Percentiles rank a stretch among this genome's conserved stretches.
phyloP scores from a whole-genome alignment of 2,113 vertebrate genomes.

The Cnemophilus loriae region DNA sequence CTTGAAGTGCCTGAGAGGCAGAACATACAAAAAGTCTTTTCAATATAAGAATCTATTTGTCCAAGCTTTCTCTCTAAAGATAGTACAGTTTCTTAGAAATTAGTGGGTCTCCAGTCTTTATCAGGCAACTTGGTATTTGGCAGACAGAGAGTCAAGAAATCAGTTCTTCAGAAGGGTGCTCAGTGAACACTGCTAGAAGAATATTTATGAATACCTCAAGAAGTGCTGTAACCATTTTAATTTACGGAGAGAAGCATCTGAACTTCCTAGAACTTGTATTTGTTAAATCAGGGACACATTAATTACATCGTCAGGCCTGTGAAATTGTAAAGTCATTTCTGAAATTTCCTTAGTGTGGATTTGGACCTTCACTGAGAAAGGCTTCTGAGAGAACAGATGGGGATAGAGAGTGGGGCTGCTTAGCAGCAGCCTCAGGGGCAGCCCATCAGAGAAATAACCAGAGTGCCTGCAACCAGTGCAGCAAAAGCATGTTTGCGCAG shows the following conservation, averaged over 20 bases:
- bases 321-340: not conserved
- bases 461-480: not conserved
- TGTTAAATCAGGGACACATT: not conserved
- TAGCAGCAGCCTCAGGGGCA: not conserved
- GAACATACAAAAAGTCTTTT: not conserved
- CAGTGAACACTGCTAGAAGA: not conserved
- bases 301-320: not conserved
- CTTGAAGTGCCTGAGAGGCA: not conserved
- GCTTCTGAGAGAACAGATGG: not conserved
- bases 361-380: not conserved
- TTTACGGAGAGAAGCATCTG: not conserved
- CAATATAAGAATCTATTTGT: not conserved
- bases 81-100: not conserved
- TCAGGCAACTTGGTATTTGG: not conserved
- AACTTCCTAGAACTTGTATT: not conserved
- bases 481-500: not conserved
- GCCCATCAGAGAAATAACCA: not conserved
- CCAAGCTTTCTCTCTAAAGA: not conserved
- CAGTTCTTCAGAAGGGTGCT: not conserved
- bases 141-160: not conserved
- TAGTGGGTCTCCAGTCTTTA: not conserved
- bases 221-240: not conserved
- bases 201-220: not conserved
- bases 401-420: not conserved
- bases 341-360: not conserved